These are phyloP conservation scores for Gymnocypris eckloni DNA, from an alignment of 2,797 vertebrate species.

Conservation along the genomic window DNA sequence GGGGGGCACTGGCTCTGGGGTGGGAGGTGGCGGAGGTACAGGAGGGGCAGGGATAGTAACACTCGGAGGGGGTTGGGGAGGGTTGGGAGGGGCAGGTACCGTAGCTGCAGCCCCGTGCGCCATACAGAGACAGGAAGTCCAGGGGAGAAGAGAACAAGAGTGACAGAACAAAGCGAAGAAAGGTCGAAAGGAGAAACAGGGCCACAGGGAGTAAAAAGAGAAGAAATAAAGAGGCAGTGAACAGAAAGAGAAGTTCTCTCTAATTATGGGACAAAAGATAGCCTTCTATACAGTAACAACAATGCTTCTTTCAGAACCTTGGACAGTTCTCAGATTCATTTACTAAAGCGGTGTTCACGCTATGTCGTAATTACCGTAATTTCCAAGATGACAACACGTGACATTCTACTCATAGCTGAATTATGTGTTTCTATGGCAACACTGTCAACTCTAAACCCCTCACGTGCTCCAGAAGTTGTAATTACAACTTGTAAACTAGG, in stretches of 20 bases:
- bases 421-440: too few relatives aligned
- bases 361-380: too few relatives aligned
- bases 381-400: too few relatives aligned
- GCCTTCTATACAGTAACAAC: neutral
- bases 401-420: too few relatives aligned
- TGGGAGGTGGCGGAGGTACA: conserved; percentile 70
- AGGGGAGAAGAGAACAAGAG: conserved; percentile 64
- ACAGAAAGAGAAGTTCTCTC: conserved; percentile 27
- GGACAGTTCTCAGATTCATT: conserved; percentile 6
- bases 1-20: conserved; percentile 68
- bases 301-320: neutral
- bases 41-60: conserved; percentile 67
- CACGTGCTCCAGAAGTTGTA: too few relatives aligned
- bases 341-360: neutral
- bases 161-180: conserved; percentile 57
- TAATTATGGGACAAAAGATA: neutral
- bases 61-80: conserved; percentile 71
- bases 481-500: too few relatives aligned
- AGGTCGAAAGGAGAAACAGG: conserved; percentile 61
- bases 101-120: conserved; percentile 81
- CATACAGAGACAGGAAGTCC: conserved; percentile 57
- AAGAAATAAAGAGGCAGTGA: conserved; percentile 39
- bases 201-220: conserved; percentile 59
- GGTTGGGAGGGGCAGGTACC: conserved; percentile 82
- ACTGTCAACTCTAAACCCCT: too few relatives aligned